Base-by-base conservation (phyloP, 2,888 invertebrate species). In the Escarpia spicata region DNA sequence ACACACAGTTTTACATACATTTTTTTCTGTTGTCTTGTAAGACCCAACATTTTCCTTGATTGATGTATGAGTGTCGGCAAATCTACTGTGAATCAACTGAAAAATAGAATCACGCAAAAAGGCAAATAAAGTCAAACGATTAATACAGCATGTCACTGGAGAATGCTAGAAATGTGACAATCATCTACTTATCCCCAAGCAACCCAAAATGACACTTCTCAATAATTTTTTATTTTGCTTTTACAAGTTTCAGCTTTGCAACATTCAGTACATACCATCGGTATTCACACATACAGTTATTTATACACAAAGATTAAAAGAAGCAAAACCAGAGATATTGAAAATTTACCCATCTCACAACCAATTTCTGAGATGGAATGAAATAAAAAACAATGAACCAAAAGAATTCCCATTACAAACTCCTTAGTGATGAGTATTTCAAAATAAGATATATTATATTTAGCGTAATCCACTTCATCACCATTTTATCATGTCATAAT, bases 1-100 rank as follows among this genome's bases (percentile, higher is more conserved):
- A 26, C 75, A 75, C 75, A 75, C 75, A 15, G 19, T 26, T 92
- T 91, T 92, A 19, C 15, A 6, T 97, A 98, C 98, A 96, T 97
- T 97, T 92, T 97, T 97, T 91, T 94, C 94, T 58, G 94, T 92
- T 19, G 95, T 91, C 43, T 93, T 93, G 92, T 95, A 95, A 43
- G 97, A 97, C 90, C 98, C 98, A 93, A 97, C 97, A 97, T 99
- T 99, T 96, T 98, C 98, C 95, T 98, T 97, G 96, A 98, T 98
- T n/a, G 99, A 99, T 0, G 98, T 98, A 95, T 98, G 98, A 10
- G 99, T 98, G 94, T 97, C 97, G 92, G 98, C 97, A 95, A 97
- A 97, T 95, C 98, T 98, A 52, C 97, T 97, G 96, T 98, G 97
- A 31, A 98, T 97, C 91, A 99, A 97, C 95, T 98, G 97, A 92